Evolutionary conservation across 1,140 invertebrate genomes (phyloP), one percentile per base, ranked within the genome.

Genomic region (Anoplophora glabripennis): DNA sequence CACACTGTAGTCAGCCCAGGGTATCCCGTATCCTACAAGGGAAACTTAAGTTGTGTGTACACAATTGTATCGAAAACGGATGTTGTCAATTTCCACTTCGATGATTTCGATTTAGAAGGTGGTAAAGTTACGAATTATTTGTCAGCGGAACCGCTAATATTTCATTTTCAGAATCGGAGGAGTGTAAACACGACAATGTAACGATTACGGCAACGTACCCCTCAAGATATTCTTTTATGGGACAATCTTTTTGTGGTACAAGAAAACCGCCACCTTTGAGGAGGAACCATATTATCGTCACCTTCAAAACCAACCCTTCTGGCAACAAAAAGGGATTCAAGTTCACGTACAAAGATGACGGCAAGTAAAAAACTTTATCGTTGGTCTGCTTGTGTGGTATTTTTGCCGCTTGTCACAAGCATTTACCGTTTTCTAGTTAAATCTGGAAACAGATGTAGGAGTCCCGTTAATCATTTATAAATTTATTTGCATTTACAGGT

Each of bases 1-100:
- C 82, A 85, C 28, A 71, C 75, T 18, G 79, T 95, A 33, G 74
- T 77, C 15, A 93, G 90, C 51, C 93, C 93, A 0, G 83, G 84
- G 10, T 93, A 85, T 76, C 87, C 89, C 0, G 54, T 69, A 0
- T 51, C 61, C 28, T 94, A 94, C 72, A 68, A 64, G 0, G 69
- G 76, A 33, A 80, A 82, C 59, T 69, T 88, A 0, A 57, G 77
- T 18, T 95, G 93, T 72, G 84, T 82, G 58, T 95, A 91, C 65
- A 83, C 81, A 11, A 81, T 92, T 15, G 36, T 35, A n/a, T 11
- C 36, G 7, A 44, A 47, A 44, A 21, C 17, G 9, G 12, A 47
- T 33, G 35, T 56, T 36, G 18, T 64, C 4, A 57, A 53, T 48
- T 3, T 64, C 3, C 7, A 46, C 7, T 65, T 65, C 28, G 11